phyloP scores from a whole-genome alignment of 2,888 invertebrate species.

The Agrenia bidenticulata region DNA sequence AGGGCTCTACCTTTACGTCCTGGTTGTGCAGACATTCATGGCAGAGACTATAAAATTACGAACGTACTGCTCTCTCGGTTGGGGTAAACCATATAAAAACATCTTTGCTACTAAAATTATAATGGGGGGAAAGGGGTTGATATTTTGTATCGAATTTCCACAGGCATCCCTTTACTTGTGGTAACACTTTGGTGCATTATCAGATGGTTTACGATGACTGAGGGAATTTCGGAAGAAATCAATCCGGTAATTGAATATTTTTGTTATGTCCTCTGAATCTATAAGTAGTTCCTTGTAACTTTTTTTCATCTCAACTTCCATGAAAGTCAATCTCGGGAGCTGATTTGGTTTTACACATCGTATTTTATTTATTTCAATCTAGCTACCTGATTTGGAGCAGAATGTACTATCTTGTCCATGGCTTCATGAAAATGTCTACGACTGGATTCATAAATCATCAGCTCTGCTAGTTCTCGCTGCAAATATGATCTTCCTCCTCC shows the following conservation, averaged over 20 bases:
- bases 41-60: constrained; percentile 83
- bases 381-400: constrained; percentile 19
- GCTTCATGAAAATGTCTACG: constrained; percentile 76
- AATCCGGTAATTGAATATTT: constrained; percentile 1
- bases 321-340: too few species aligned
- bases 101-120: too few species aligned
- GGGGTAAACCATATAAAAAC: constrained; percentile 65
- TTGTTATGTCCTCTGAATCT: too few species aligned
- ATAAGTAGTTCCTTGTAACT: too few species aligned
- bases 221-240: neutral
- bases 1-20: constrained; percentile 83
- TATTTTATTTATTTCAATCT: neutral
- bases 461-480: constrained; percentile 76
- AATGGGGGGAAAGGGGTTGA: neutral
- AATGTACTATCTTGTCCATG: constrained; percentile 64
- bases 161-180: constrained; percentile 33
- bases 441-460: constrained; percentile 85
- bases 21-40: constrained; percentile 83
- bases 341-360: too few species aligned
- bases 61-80: constrained; percentile 78
- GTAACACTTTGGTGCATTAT: constrained; percentile 31
- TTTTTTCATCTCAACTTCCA: too few species aligned
- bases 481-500: constrained; percentile 74
- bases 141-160: neutral
- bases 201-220: constrained; percentile 22